Conservation (phyloP, 2,797 vertebrate genomes). For the Melopsittacus undulatus region DNA sequence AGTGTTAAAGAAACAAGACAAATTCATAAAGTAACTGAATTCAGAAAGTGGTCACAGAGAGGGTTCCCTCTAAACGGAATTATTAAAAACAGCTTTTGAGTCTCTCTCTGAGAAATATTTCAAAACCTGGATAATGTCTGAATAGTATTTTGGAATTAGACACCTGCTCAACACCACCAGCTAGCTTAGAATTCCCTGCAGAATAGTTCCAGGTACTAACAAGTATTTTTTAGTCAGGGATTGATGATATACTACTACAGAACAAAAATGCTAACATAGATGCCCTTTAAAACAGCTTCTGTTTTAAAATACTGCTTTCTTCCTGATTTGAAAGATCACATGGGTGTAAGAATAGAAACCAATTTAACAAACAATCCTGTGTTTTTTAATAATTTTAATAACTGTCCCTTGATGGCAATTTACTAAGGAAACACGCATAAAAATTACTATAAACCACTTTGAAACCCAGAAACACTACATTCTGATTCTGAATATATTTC, state of each 20-base stretch:
- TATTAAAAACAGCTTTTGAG: background rate
- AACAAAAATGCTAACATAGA: background rate
- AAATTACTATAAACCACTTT: background rate
- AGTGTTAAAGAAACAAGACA: background rate
- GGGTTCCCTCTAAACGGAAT: background rate
- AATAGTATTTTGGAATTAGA: background rate
- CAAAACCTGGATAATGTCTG: background rate
- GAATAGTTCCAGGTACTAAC: background rate
- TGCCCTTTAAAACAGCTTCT: background rate
- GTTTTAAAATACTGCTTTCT: background rate
- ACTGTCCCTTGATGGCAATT: background rate
- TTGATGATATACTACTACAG: background rate
- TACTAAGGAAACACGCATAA: background rate
- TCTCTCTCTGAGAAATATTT: background rate
- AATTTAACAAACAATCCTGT: background rate
- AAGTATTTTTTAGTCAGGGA: background rate
- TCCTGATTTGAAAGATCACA: background rate
- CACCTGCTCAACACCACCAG: background rate
- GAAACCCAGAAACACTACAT: background rate
- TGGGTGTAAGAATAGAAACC: background rate
- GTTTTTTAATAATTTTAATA: background rate
- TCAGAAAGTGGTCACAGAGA: background rate
- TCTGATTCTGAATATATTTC: background rate
- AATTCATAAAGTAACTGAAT: background rate
- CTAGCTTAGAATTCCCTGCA: background rate